Percentiles rank a stretch among this genome's conserved stretches.
Evolutionary conservation across 2,113 vertebrate genomes (phyloP).

Genomic region (Oreotragus oreotragus): DNA sequence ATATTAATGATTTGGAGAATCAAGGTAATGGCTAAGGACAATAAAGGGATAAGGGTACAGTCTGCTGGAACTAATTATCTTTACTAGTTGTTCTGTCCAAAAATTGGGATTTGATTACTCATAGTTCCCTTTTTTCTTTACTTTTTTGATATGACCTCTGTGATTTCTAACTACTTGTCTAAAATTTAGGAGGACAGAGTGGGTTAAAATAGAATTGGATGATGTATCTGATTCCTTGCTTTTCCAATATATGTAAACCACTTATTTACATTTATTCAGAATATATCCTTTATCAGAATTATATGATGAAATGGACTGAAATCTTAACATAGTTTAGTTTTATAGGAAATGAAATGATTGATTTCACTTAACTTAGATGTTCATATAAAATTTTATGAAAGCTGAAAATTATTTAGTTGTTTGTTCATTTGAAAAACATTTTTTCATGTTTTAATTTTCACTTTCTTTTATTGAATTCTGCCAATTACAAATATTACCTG

Average conservation of each 20-base stretch:
- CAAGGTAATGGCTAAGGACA: slow-evolving; percentile 71
- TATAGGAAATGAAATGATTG: slow-evolving; percentile 58
- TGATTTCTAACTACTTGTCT: slow-evolving; percentile 53
- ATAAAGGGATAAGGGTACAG: slow-evolving; percentile 56
- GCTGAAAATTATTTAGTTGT: slow-evolving; percentile 28
- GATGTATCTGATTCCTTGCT: slow-evolving; percentile 35
- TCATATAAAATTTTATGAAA: slow-evolving; percentile 51
- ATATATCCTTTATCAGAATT: slow-evolving; percentile 42
- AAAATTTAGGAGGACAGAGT: slow-evolving; percentile 63
- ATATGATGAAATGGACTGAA: slow-evolving; percentile 36
- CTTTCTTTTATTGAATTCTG: background rate
- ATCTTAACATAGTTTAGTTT: slow-evolving; percentile 13
- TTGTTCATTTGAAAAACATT: background rate
- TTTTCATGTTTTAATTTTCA: slow-evolving; percentile 8
- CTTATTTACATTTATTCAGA: slow-evolving; percentile 33
- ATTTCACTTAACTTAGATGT: slow-evolving; percentile 35
- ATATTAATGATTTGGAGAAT: slow-evolving; percentile 17
- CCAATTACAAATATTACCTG: background rate
- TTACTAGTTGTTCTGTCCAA: slow-evolving; percentile 59
- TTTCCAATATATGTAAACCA: slow-evolving; percentile 42
- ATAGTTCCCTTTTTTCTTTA: slow-evolving; percentile 51
- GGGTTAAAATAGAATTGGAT: slow-evolving; percentile 70
- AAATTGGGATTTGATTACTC: slow-evolving; percentile 67
- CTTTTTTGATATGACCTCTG: slow-evolving; percentile 57
- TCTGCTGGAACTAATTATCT: slow-evolving; percentile 52